Evolutionary conservation across 1,140 invertebrate genomes (phyloP), one percentile per base, ranked within the genome.

Genomic region (Eciton burchellii): DNA sequence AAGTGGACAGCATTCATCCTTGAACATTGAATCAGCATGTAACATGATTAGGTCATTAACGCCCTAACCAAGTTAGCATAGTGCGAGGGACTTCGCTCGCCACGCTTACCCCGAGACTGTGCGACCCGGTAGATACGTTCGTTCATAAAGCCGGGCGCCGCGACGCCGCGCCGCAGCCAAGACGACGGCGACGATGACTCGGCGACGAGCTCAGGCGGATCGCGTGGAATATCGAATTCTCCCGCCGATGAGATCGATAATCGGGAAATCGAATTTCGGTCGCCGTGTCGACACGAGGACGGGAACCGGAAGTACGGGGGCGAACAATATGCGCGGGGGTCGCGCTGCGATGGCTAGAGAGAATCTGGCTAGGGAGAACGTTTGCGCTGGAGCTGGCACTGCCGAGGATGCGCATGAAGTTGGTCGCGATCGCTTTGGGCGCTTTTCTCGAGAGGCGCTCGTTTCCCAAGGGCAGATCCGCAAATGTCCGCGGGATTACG

Each of bases 11-110:
- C 92, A 94, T 94, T 94, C 92, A 93, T 93, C 92, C 92, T 93
- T 92, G 91, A 93, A 93, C 92, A 94, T 94, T 94, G 93, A 94
- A 94, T 94, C 92, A 93, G 92, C 91, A 93, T 94, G 92, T 94
- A 94, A 94, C 92, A 94, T 94, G 92, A 94, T 94, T 94, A 93
- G 92, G 90, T 93, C 92, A 94, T 94, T 94, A 94, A 93, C 90
- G 91, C 91, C 89, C 88, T 93, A 94, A 94, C 90, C 92, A 92
- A 94, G 92, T 94, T 93, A 94, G 92, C 91, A 93, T 93, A 93
- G 91, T 94, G 92, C 92, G 92, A 93, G 92, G 92, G 92, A 93
- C 92, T 93, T 92, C 84, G 89, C 88, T 92, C 88, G 91, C 85
- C 87, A 90, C 89, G 89, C 89, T 92, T 92, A 90, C 90, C 86